phyloP scores from a whole-genome alignment of 1,140 invertebrate species.

The Lethocerus indicus region DNA sequence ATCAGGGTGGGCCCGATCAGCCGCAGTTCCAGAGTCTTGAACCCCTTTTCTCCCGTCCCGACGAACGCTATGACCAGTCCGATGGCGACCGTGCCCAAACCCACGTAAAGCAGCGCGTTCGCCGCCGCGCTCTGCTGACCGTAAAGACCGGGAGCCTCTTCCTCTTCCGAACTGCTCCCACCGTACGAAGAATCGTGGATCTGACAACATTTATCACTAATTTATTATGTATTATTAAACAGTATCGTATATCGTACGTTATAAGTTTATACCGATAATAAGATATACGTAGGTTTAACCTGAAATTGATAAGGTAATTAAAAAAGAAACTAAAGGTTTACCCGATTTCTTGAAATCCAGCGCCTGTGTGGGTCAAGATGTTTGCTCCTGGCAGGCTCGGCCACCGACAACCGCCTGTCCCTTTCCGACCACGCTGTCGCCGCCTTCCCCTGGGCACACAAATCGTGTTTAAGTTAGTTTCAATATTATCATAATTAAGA shows the following conservation, averaged over 20 bases:
- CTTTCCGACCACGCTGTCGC: conserved; percentile 50
- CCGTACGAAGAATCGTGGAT: conserved; percentile 58
- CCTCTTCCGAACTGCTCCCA: conserved; percentile 42
- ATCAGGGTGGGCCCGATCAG: conserved; percentile 65
- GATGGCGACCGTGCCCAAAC: conserved; percentile 61
- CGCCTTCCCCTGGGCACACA: conserved; percentile 61
- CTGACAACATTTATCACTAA: conserved; percentile 26
- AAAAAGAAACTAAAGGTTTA: background rate
- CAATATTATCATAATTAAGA: too few relatives aligned
- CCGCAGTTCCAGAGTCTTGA: conserved; percentile 65
- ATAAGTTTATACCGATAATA: background rate
- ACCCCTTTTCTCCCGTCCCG: conserved; percentile 75
- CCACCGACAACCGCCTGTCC: conserved; percentile 25
- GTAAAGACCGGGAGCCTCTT: conserved; percentile 25
- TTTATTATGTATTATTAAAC: conserved; percentile 1
- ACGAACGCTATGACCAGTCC: conserved; percentile 75
- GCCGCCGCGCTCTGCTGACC: conserved; percentile 42
- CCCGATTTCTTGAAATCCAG: conserved; percentile 71
- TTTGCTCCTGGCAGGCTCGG: conserved; percentile 38
- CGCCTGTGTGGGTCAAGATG: conserved; percentile 42
- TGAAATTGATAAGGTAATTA: background rate
- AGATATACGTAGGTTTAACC: background rate
- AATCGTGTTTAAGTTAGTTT: too few relatives aligned
- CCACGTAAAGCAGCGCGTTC: conserved; percentile 64
- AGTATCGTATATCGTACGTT: too few relatives aligned